These are phyloP conservation scores for Mercenaria mercenaria DNA, from an alignment of 1,140 invertebrate genomes.

Conservation along the genomic window DNA sequence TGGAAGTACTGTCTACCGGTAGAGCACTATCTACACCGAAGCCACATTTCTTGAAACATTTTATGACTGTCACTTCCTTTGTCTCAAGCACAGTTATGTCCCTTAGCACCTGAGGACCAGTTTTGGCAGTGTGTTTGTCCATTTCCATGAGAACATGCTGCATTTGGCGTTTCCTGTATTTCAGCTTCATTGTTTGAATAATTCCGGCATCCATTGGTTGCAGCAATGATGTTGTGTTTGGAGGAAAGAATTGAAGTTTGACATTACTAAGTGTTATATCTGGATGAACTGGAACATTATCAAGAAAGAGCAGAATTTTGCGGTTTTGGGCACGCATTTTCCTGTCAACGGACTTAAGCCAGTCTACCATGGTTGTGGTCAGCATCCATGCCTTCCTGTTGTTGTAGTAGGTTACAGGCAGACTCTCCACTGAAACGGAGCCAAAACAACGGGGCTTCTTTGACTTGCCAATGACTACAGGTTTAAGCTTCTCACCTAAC, in stretches of 20 bases:
- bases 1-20: background rate
- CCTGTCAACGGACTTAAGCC: conserved; percentile 70
- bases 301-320: no score
- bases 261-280: conserved; percentile 76
- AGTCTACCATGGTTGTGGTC: conserved; percentile 74
- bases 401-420: conserved; percentile 9
- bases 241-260: conserved; percentile 85
- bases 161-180: conserved; percentile 31
- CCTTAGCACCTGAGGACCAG: conserved; percentile 22
- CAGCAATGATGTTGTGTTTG: conserved; percentile 57
- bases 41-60: conserved; percentile 45
- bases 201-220: conserved; percentile 62
- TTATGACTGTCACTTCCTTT: conserved; percentile 18
- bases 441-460: conserved; percentile 64
- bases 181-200: conserved; percentile 41
- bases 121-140: conserved; percentile 4
- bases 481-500: conserved; percentile 49
- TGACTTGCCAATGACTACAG: conserved; percentile 62
- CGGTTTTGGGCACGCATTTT: conserved; percentile 65
- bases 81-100: conserved; percentile 29
- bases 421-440: background rate
- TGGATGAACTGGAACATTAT: conserved; percentile 72
- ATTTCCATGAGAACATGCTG: conserved; percentile 7
- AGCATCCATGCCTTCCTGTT: conserved; percentile 87
- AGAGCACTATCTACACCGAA: background rate